Conservation (phyloP, 2,888 invertebrate genomes). For the Tinea pellionella region DNA sequence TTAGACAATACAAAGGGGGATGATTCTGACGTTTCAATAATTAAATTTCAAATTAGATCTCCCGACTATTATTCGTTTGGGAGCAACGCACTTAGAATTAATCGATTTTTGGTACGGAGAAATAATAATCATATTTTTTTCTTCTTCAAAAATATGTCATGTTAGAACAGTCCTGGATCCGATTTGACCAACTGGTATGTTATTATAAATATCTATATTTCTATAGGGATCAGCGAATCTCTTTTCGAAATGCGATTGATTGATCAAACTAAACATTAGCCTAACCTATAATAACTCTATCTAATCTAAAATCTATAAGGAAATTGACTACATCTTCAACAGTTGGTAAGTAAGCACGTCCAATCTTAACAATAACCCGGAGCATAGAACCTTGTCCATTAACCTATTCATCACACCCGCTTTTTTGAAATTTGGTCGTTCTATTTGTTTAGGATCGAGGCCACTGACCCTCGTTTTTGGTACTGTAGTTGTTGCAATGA, state of each 20-base stretch:
- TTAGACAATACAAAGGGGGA: constrained; percentile 16
- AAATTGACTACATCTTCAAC: neutral
- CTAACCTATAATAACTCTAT: too few species aligned
- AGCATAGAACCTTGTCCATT: neutral
- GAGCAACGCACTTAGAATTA: neutral
- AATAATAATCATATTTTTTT: neutral
- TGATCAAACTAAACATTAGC: too few species aligned
- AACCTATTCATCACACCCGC: neutral
- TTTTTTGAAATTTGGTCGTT: neutral
- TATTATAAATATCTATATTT: too few species aligned
- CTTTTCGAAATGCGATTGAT: too few species aligned
- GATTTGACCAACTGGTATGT: too few species aligned
- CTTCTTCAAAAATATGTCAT: too few species aligned
- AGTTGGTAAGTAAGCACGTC: neutral
- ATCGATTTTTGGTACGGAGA: neutral
- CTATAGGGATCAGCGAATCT: too few species aligned
- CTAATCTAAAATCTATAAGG: too few species aligned
- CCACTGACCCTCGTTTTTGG: neutral
- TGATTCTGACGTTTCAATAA: constrained; percentile 24
- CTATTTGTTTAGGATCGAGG: constrained; percentile 4
- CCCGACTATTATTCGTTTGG: constrained; percentile 29
- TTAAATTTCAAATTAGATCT: constrained; percentile 42
- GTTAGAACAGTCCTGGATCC: too few species aligned
- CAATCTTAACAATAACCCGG: neutral
- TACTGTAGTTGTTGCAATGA: neutral